These are phyloP conservation scores for Crematogaster levior DNA, from an alignment of 2,888 invertebrate species.

Conservation along the genomic window DNA sequence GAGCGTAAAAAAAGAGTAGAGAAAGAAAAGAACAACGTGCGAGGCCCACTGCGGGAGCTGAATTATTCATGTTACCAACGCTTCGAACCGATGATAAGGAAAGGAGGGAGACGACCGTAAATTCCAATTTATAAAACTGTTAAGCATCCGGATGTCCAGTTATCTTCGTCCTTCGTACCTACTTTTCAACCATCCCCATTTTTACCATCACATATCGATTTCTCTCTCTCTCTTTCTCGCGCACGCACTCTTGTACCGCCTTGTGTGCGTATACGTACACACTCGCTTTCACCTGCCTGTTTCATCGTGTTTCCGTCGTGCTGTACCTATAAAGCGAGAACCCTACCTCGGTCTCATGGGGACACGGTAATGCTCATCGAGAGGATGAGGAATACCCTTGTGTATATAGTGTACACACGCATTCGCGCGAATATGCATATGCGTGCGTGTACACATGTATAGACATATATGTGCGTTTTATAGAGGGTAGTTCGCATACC, in stretches of 20 bases:
- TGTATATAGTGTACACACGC: constrained; percentile 55
- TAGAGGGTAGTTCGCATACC: constrained; percentile 74
- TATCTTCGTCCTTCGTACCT: constrained; percentile 67
- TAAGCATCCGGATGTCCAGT: constrained; percentile 73
- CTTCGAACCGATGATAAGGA: constrained; percentile 72
- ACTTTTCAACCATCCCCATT: constrained; percentile 64
- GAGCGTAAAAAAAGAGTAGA: constrained; percentile 50
- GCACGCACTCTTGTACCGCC: not conserved
- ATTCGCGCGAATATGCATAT: constrained; percentile 11
- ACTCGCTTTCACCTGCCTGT: constrained; percentile 77
- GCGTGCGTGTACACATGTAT: constrained; percentile 17
- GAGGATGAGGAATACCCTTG: constrained; percentile 73
- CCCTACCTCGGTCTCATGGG: constrained; percentile 73
- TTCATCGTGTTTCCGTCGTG: constrained; percentile 70
- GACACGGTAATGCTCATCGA: constrained; percentile 73
- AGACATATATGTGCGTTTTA: constrained; percentile 54
- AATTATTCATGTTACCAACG: constrained; percentile 80
- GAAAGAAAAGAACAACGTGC: constrained; percentile 60
- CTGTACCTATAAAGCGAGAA: constrained; percentile 74
- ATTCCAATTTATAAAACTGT: constrained; percentile 84
- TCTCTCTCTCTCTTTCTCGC: constrained; percentile 50
- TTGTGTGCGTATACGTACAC: constrained; percentile 49
- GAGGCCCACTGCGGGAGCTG: constrained; percentile 73
- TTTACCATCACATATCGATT: constrained; percentile 61
- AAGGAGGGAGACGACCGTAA: constrained; percentile 70